Evolutionary conservation across 2,113 vertebrate genomes (phyloP).

Genomic region (Hiodon alosoides): DNA sequence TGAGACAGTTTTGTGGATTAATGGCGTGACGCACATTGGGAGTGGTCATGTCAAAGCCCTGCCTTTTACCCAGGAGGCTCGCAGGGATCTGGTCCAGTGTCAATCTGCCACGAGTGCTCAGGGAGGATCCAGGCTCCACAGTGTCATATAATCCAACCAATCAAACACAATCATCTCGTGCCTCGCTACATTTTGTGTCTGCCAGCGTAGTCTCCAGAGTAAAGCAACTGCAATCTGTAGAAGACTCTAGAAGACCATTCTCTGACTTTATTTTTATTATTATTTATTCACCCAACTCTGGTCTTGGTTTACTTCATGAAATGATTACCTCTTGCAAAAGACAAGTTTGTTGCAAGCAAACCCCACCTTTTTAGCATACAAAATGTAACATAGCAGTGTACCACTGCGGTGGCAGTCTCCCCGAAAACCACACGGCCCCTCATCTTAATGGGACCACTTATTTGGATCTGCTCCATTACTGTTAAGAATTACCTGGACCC

Average conservation of each 20-base stretch:
- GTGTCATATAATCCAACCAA: not conserved
- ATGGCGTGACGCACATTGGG: not conserved
- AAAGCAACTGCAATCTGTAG: not conserved
- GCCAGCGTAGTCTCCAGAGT: conserved; percentile 3
- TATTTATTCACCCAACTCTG: not conserved
- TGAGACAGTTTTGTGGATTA: not conserved
- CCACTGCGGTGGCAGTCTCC: not conserved
- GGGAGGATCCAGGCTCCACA: not conserved
- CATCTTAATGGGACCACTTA: conserved; percentile 9
- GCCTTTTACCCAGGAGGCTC: not conserved
- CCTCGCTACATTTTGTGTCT: not conserved
- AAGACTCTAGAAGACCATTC: conserved; percentile 1
- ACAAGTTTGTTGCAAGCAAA: not conserved
- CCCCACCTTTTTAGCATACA: not conserved
- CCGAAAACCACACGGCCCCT: not conserved
- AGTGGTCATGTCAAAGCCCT: not conserved
- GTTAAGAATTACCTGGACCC: conserved; percentile 13
- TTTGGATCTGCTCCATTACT: conserved; percentile 22
- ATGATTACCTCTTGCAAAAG: not conserved
- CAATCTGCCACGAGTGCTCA: not conserved
- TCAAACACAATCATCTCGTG: not conserved
- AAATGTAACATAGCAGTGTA: not conserved
- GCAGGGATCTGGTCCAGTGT: not conserved
- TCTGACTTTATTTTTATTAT: not conserved
- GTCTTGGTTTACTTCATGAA: not conserved